A percentile compares a stretch with the other conserved stretches of the same genome.
These are phyloP conservation scores for Oxyscelio sp. DNA, from an alignment of 2,888 invertebrate genomes.

Conservation along the genomic window DNA sequence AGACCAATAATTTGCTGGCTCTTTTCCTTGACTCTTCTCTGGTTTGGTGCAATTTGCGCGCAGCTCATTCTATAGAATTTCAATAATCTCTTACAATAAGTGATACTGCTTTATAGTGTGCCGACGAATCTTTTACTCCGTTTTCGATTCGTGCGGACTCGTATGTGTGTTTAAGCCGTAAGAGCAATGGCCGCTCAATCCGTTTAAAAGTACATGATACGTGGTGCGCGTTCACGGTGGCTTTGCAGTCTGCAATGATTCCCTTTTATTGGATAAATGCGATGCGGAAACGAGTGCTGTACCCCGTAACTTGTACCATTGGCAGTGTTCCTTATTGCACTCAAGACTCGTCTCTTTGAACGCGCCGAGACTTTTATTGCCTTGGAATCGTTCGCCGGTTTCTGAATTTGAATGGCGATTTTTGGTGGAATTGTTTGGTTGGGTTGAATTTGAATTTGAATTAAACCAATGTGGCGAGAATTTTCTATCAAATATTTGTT, in stretches of 20 bases:
- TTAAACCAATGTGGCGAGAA: too few species aligned
- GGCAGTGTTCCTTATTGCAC: slow-evolving; percentile 25
- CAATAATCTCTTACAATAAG: slow-evolving; percentile 58
- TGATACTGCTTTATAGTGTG: slow-evolving; percentile 36
- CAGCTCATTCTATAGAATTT: slow-evolving; percentile 57
- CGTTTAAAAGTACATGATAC: slow-evolving; percentile 46
- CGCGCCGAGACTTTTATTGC: slow-evolving; percentile 11
- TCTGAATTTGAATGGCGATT: slow-evolving; percentile 7
- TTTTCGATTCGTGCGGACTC: slow-evolving; percentile 5
- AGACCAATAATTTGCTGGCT: slow-evolving; percentile 20
- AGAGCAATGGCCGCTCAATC: slow-evolving; percentile 54
- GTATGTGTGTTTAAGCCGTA: slow-evolving; percentile 50
- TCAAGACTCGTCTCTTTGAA: slow-evolving; percentile 17
- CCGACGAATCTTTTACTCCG: slow-evolving; percentile 47
- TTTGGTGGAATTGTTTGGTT: too few species aligned
- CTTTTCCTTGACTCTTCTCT: neutral
- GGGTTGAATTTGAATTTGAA: too few species aligned
- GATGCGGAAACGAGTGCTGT: slow-evolving; percentile 20
- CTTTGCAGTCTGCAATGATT: slow-evolving; percentile 39
- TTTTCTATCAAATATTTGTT: too few species aligned
- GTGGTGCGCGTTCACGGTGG: slow-evolving; percentile 35
- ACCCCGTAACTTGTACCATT: slow-evolving; percentile 33
- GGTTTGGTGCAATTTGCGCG: slow-evolving; percentile 40
- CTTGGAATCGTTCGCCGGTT: neutral
- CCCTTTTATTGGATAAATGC: slow-evolving; percentile 61